Base-by-base conservation (phyloP, 1,140 invertebrate genomes). In the Drosophila serrata region DNA sequence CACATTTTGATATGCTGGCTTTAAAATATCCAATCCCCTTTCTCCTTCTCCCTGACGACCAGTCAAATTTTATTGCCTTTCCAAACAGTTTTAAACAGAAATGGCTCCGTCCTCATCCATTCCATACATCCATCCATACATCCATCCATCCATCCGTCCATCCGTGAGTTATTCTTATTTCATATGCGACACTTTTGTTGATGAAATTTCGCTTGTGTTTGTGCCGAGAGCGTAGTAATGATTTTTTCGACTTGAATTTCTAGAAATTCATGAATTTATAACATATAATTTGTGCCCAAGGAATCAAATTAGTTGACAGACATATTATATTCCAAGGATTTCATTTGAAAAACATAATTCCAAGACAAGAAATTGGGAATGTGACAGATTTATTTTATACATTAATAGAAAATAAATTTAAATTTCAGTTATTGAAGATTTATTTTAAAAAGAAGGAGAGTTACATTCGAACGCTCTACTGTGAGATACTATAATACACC, bases 31-130 rank as follows among this genome's bases (percentile, higher is more conserved):
- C 56, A 24, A 58, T 46, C 46, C 48, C 31, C 43, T 31, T 61
- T 43, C 27, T 11, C 46, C 33, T 17, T 3, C 13, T 22, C 42
- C 19, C 72, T 57, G 57, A 49, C 51, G 72, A 31, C 39, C 69
- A 75, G 58, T 75, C 49, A 75, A 75, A 56, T 67, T 76, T 75
- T 51, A 75, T 59, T 12, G 60, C 39, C 51, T 72, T 74, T 42
- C 57, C 42, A 17, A 57, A 55, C 33, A 33, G 48, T 49, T 59
- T 53, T 75, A 35, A 24, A 42, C 48, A 29, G 22, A 76, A 76
- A 76, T 67, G 27, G 35, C 64, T 61, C 19, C 43, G 33, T 53
- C 29, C 13, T 6, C 17, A 70, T 15, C 17, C 48, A 35, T 12
- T 12, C 17, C 48, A 35, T 12, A 11, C 46, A 29, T 19, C 40